Percentiles rank a stretch among this genome's conserved stretches.
These are phyloP conservation scores for Cantharis rustica DNA, from an alignment of 2,888 invertebrate genomes.

Conservation along the genomic window DNA sequence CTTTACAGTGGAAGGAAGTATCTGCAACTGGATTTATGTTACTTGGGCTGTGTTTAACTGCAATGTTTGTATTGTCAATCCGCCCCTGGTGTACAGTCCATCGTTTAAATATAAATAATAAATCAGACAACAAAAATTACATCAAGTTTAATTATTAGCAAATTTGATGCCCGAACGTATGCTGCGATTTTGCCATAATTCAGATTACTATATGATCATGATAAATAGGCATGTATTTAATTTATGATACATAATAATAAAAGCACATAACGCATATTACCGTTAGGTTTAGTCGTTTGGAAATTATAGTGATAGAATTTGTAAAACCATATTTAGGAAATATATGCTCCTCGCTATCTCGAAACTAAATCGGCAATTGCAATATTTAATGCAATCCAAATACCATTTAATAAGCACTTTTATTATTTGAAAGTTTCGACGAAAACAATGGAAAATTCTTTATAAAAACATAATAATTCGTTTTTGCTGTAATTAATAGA, in stretches of 20 bases:
- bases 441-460: background rate
- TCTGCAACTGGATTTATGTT: too few species aligned
- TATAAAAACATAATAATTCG: background rate
- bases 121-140: background rate
- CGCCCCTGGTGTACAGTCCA: background rate
- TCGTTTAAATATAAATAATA: background rate
- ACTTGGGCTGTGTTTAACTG: too few species aligned
- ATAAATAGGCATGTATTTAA: background rate
- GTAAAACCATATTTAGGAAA: background rate
- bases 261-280: background rate
- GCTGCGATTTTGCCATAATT: background rate
- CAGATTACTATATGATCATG: background rate
- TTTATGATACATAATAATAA: background rate
- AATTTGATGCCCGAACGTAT: background rate
- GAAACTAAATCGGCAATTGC: constrained; percentile 10
- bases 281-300: background rate
- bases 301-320: background rate
- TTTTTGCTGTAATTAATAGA: background rate
- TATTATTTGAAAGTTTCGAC: background rate
- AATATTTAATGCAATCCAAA: background rate
- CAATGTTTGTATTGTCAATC: background rate
- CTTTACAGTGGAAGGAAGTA: too few species aligned
- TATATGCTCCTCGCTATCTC: constrained; percentile 4
- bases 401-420: background rate
- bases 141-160: background rate